A percentile compares a stretch with the other conserved stretches of the same genome.
Evolutionary conservation across 2,888 invertebrate species (phyloP).

Genomic region (Acanthosepion pharaonis): DNA sequence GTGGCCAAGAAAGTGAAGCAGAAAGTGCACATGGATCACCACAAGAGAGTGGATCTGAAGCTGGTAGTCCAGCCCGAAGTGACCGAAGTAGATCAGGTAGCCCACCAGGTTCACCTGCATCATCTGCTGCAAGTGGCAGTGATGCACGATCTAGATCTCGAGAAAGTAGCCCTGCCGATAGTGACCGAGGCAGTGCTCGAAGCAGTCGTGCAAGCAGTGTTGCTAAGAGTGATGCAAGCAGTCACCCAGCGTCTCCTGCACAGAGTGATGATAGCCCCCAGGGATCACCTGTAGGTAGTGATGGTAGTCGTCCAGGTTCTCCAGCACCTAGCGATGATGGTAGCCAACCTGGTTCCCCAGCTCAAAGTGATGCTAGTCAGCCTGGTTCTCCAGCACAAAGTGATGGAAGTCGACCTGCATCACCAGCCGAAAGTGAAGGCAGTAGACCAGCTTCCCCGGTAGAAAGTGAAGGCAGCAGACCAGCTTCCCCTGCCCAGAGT

Average conservation of each 20-base stretch:
- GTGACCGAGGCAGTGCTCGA: constrained; percentile 39
- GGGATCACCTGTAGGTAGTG: constrained; percentile 50
- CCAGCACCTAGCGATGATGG: constrained; percentile 44
- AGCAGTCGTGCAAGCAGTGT: constrained; percentile 52
- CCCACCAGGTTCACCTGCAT: constrained; percentile 51
- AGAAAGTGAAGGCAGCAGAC: constrained; percentile 52
- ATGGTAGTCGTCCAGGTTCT: constrained; percentile 42
- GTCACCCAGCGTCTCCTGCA: background rate
- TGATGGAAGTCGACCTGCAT: constrained; percentile 49
- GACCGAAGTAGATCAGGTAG: constrained; percentile 49
- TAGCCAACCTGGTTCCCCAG: constrained; percentile 43
- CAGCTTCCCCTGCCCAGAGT: constrained; percentile 49
- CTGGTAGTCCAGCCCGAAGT: constrained; percentile 51
- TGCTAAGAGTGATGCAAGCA: constrained; percentile 40
- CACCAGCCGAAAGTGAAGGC: constrained; percentile 47
- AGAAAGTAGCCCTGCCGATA: constrained; percentile 38
- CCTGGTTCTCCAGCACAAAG: constrained; percentile 51
- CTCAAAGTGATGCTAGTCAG: constrained; percentile 50
- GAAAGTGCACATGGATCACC: constrained; percentile 50
- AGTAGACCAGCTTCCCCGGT: constrained; percentile 43
- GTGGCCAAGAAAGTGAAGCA: constrained; percentile 48
- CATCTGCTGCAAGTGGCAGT: constrained; percentile 49
- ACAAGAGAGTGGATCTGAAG: constrained; percentile 48
- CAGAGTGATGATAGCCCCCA: background rate
- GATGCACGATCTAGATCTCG: constrained; percentile 37